Conservation (phyloP, 2,888 invertebrate species). For the Drosophila macrospina region DNA sequence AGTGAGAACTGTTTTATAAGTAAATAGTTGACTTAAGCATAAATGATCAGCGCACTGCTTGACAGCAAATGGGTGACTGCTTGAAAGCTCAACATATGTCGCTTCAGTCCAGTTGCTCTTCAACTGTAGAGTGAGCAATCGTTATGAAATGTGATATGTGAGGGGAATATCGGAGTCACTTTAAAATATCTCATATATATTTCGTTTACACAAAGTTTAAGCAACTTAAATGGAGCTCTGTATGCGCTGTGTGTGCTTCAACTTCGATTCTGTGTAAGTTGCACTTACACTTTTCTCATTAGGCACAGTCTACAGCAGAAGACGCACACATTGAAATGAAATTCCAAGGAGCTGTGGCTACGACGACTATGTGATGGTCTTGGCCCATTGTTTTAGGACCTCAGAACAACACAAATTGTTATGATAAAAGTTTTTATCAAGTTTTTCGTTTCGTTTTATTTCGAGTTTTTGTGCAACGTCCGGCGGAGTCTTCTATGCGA, state of each 20-base stretch:
- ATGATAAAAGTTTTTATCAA: slow-evolving; percentile 80
- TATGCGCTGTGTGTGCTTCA: slow-evolving; percentile 18
- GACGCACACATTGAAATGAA: slow-evolving; percentile 9
- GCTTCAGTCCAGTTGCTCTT: background rate
- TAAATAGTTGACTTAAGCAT: background rate
- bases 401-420: slow-evolving; percentile 78
- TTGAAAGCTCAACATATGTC: background rate
- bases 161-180: background rate
- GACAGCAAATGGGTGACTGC: background rate
- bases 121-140: background rate
- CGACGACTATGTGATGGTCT: slow-evolving; percentile 40
- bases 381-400: slow-evolving; percentile 45
- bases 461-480: slow-evolving; percentile 41
- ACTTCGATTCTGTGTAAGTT: slow-evolving; percentile 46
- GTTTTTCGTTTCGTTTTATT: slow-evolving; percentile 54
- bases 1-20: background rate
- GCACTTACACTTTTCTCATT: slow-evolving; percentile 75
- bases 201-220: slow-evolving; percentile 15
- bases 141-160: background rate
- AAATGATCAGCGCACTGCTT: background rate
- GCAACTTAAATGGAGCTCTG: slow-evolving; percentile 17
- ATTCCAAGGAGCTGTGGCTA: slow-evolving; percentile 14
- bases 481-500: slow-evolving; percentile 31
- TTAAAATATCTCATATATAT: background rate
- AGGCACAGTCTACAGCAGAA: slow-evolving; percentile 34